Conservation (phyloP, 2,888 invertebrate genomes). For the Caenorhabditis becei region DNA sequence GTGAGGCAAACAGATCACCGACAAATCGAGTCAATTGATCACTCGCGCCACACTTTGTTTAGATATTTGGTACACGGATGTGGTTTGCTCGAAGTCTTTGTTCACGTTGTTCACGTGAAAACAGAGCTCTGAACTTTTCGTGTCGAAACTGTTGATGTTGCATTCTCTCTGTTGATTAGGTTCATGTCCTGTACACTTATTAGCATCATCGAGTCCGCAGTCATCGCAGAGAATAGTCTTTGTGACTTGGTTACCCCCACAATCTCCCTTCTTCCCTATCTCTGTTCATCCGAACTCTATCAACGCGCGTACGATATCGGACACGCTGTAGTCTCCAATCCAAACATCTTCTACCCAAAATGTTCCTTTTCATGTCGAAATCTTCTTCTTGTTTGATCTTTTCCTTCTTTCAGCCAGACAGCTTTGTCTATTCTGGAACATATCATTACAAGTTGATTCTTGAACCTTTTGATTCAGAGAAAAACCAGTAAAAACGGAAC, state of each 20-base stretch:
- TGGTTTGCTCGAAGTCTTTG: background rate
- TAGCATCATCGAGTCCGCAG: no score
- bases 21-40: constrained; percentile 28
- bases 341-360: background rate
- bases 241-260: background rate
- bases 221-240: no score
- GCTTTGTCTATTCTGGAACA: background rate
- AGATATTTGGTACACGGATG: background rate
- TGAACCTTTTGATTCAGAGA: constrained; percentile 1
- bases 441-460: background rate
- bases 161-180: no score
- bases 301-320: background rate
- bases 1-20: constrained; percentile 20
- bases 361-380: background rate
- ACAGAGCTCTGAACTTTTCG: no score
- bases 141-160: background rate
- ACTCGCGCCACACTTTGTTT: background rate
- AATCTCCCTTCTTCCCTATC: background rate
- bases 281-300: background rate
- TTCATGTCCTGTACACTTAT: no score
- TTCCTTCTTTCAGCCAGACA: background rate
- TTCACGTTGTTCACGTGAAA: background rate
- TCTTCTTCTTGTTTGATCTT: background rate
- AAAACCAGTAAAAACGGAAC: background rate
- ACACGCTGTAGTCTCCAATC: background rate